These are phyloP conservation scores for Phaonia tiefii DNA, from an alignment of 2,888 invertebrate species.

Conservation along the genomic window DNA sequence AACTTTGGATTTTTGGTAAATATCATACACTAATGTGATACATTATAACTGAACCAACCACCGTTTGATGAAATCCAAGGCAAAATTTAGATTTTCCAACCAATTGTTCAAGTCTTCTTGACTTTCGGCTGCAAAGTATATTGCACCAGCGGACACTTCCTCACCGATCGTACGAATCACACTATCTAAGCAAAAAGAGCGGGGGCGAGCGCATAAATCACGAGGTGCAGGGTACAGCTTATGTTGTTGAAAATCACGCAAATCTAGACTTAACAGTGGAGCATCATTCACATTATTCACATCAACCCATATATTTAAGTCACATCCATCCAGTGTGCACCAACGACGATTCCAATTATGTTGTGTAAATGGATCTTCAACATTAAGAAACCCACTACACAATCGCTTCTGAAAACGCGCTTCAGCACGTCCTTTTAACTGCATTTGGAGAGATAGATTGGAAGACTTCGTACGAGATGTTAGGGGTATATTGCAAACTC, in stretches of 20 bases:
- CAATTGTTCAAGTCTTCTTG: slow-evolving; percentile 80
- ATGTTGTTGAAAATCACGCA: slow-evolving; percentile 76
- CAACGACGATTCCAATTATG: slow-evolving; percentile 83
- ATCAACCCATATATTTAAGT: slow-evolving; percentile 81
- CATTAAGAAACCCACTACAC: slow-evolving; percentile 81
- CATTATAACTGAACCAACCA: slow-evolving; percentile 80
- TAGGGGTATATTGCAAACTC: slow-evolving; percentile 71
- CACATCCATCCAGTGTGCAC: slow-evolving; percentile 81
- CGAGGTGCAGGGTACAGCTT: slow-evolving; percentile 78
- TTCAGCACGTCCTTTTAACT: slow-evolving; percentile 74
- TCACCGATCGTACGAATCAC: slow-evolving; percentile 69
- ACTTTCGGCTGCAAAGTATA: slow-evolving; percentile 81
- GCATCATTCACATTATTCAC: slow-evolving; percentile 79
- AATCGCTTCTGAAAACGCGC: slow-evolving; percentile 71
- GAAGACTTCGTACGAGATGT: slow-evolving; percentile 71
- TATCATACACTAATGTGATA: no score
- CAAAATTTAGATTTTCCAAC: slow-evolving; percentile 81
- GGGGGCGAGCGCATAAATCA: slow-evolving; percentile 81
- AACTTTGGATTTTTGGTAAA: no score
- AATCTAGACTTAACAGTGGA: slow-evolving; percentile 78
- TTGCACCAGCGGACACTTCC: slow-evolving; percentile 69
- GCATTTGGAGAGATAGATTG: slow-evolving; percentile 73
- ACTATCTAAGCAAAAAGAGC: slow-evolving; percentile 78
- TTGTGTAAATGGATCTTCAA: slow-evolving; percentile 79
- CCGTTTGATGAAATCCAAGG: slow-evolving; percentile 78